Conservation (phyloP, 2,797 vertebrate species). For the Melanogrammus aeglefinus region DNA sequence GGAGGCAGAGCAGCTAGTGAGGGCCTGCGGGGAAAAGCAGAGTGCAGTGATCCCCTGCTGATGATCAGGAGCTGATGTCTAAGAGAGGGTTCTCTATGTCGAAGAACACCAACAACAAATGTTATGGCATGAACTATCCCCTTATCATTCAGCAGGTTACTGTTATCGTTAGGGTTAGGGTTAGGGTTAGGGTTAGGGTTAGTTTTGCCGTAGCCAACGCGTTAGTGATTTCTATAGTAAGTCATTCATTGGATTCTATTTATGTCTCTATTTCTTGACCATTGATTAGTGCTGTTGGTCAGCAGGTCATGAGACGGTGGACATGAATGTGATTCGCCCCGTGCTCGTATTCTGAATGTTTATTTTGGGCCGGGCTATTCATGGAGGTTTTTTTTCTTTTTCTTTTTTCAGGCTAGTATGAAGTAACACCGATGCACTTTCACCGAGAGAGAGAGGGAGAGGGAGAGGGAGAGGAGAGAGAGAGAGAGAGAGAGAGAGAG, state of each 20-base stretch:
- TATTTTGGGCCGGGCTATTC: constrained; percentile 69
- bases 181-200: too few relatives aligned
- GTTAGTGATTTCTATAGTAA: neutral
- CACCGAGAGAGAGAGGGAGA: constrained; percentile 47
- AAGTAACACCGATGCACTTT: constrained; percentile 57
- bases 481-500: neutral
- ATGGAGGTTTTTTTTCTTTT: constrained; percentile 27
- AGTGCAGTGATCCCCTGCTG: neutral
- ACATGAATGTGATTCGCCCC: constrained; percentile 20
- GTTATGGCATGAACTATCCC: too few relatives aligned
- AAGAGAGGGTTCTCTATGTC: neutral
- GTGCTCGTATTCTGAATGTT: constrained; percentile 36
- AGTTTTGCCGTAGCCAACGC: too few relatives aligned
- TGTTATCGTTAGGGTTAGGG: too few relatives aligned
- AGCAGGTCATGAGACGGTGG: neutral
- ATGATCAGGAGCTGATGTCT: constrained; percentile 8
- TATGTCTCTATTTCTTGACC: neutral
- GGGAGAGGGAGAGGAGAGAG: constrained; percentile 2
- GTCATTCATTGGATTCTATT: neutral
- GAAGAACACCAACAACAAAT: too few relatives aligned
- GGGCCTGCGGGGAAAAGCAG: constrained; percentile 4
- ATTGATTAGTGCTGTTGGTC: neutral
- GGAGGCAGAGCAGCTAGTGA: constrained; percentile 32
- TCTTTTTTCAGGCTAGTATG: constrained; percentile 52
- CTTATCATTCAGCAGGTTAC: neutral